Percentiles rank a stretch among this genome's conserved stretches.
These are phyloP conservation scores for Cyphomyrmex costatus DNA, from an alignment of 1,140 invertebrate species.

Conservation along the genomic window DNA sequence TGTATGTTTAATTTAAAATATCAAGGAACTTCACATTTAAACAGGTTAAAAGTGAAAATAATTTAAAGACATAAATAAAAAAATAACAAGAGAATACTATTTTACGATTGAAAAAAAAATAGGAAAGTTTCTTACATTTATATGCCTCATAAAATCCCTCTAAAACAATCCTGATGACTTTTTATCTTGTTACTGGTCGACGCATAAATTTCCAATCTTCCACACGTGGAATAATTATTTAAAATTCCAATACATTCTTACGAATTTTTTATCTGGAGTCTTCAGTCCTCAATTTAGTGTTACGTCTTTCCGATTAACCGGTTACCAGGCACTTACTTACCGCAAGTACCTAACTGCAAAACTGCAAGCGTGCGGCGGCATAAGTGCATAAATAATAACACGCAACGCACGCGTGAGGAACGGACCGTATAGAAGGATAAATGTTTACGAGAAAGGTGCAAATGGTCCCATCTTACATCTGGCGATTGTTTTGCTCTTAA, in stretches of 20 bases:
- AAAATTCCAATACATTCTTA: not conserved
- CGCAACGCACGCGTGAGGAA: not conserved
- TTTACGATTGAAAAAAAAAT: not conserved
- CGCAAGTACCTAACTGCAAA: not conserved
- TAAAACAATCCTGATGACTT: not conserved
- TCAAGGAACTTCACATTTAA: not conserved
- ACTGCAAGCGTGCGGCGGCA: not conserved
- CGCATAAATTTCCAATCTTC: not conserved
- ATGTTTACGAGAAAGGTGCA: constrained; percentile 45
- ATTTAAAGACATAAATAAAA: not conserved
- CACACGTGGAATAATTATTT: not conserved
- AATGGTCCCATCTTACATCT: constrained; percentile 21
- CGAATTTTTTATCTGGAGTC: not conserved
- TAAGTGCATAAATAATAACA: constrained; percentile 41
- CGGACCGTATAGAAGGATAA: constrained; percentile 25
- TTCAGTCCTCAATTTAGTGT: not conserved
- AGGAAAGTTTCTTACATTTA: not conserved
- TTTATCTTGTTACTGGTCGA: not conserved
- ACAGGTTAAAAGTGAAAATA: not conserved
- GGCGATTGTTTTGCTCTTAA: constrained; percentile 34
- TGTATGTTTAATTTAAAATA: not conserved
- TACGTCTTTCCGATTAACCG: not conserved
- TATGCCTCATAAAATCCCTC: not conserved
- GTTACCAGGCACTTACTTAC: not conserved
- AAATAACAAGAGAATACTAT: not conserved